Conservation (phyloP, 2,797 vertebrate genomes). For the Coreius guichenoti region DNA sequence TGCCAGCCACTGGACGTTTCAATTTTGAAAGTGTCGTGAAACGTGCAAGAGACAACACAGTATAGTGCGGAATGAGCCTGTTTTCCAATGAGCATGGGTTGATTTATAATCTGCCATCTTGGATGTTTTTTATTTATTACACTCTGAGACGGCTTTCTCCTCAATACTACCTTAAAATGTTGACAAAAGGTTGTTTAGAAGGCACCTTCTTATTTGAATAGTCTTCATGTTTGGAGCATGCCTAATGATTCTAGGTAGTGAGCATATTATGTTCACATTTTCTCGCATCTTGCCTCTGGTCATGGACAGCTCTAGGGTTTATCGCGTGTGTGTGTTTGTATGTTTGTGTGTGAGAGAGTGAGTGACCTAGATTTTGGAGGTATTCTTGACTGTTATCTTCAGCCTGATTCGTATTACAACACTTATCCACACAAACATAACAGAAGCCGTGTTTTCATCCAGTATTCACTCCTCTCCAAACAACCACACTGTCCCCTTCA, state of each 20-base stretch:
- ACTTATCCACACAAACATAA: slow-evolving; percentile 38
- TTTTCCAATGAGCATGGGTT: neutral
- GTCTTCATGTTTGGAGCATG: neutral
- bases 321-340: neutral
- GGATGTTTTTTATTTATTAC: neutral
- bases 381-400: slow-evolving; percentile 27
- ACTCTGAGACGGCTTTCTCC: neutral
- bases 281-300: neutral
- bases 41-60: neutral
- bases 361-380: slow-evolving; percentile 2
- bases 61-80: neutral
- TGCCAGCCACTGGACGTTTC: neutral
- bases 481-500: neutral
- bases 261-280: neutral
- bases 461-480: slow-evolving; percentile 12
- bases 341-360: neutral
- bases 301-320: neutral
- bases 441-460: neutral
- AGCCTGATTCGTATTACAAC: slow-evolving; percentile 13
- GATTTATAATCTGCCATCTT: neutral
- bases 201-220: neutral
- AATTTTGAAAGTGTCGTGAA: neutral
- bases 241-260: neutral
- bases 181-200: neutral
- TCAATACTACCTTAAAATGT: neutral